Evolutionary conservation across 2,797 vertebrate genomes (phyloP).

Genomic region (Neostethus bicornis): DNA sequence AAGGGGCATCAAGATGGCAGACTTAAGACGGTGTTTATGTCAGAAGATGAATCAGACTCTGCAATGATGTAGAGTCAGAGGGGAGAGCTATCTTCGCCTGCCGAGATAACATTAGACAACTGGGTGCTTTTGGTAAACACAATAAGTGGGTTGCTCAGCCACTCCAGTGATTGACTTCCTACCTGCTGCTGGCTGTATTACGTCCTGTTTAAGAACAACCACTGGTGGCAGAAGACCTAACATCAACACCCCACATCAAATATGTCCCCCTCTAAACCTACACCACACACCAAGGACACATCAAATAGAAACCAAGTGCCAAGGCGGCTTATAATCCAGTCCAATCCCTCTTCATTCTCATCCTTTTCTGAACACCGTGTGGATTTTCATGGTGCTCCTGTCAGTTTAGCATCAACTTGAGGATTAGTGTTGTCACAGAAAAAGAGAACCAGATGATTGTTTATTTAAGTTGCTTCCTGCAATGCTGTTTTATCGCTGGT

Average conservation of each 20-base stretch:
- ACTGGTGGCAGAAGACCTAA: constrained; percentile 49
- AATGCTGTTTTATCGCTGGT: constrained; percentile 42
- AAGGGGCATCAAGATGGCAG: constrained; percentile 71
- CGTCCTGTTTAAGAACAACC: constrained; percentile 55
- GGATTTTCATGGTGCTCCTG: constrained; percentile 57
- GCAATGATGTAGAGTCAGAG: constrained; percentile 32
- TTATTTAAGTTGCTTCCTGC: constrained; percentile 60
- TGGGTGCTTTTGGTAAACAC: constrained; percentile 57
- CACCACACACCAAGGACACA: constrained; percentile 51
- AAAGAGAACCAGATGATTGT: constrained; percentile 54
- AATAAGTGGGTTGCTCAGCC: constrained; percentile 36
- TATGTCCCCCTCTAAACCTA: constrained; percentile 70
- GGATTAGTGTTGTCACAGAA: constrained; percentile 55
- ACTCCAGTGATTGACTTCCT: constrained; percentile 65
- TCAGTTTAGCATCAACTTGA: constrained; percentile 66
- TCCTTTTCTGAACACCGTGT: constrained; percentile 14
- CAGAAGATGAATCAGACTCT: constrained; percentile 22
- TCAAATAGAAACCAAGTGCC: constrained; percentile 65
- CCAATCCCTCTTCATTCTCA: constrained; percentile 52
- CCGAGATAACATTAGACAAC: constrained; percentile 40
- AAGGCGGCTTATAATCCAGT: constrained; percentile 66
- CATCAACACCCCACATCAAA: constrained; percentile 72
- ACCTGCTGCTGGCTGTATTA: constrained; percentile 71
- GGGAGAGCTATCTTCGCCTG: constrained; percentile 29
- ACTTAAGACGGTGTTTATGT: constrained; percentile 61